Evolutionary conservation across 2,888 invertebrate species (phyloP), one percentile per base, ranked within the genome.

Genomic region (Amphimallon solstitiale): DNA sequence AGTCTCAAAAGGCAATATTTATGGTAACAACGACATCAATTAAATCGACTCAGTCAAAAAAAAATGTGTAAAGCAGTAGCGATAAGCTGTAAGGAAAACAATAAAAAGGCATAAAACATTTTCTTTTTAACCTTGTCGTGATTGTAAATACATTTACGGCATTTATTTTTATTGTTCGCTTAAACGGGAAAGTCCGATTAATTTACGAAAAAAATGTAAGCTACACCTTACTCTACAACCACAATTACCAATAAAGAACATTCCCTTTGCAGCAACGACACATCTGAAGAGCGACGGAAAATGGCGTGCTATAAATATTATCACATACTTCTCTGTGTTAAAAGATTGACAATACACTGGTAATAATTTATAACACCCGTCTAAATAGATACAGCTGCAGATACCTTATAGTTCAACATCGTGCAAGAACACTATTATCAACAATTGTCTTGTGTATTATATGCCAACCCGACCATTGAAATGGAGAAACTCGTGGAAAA

Each of bases 341-440:
- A 51, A 45, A 52, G 63, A 63, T 63, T 63, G 63, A 54, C 63
- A 63, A 63, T 63, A 23, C 52, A 23, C 37, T 19, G 52, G 17
- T 63, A 43, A 52, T 63, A 63, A 63, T 63, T 63, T 63, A 54
- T 45, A 63, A 63, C 52, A 54, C 14, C n/a, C 12, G 38, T 38
- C 54, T 21, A 54, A 21, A 35, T 40, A 45, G 49, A 62, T 49
- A 62, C 48, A 43, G 51, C 52, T 17, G 38, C 15, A 43, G 52
- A 54, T 52, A 52, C 43, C 63, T 54, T 63, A 63, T 63, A 63
- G 63, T 63, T 63, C 63, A 63, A 63, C 63, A 52, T 63, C 63
- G 63, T 63, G 63, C 63, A 40, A 12, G 54, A 54, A 40, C 37
- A 17, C n/a, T 34, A 17, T 14, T 52, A 52, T 17, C 15, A 29